Evolutionary conservation across 92 coral and sea anemone species (phyloP).

Genomic region (Paramuricea clavata): DNA sequence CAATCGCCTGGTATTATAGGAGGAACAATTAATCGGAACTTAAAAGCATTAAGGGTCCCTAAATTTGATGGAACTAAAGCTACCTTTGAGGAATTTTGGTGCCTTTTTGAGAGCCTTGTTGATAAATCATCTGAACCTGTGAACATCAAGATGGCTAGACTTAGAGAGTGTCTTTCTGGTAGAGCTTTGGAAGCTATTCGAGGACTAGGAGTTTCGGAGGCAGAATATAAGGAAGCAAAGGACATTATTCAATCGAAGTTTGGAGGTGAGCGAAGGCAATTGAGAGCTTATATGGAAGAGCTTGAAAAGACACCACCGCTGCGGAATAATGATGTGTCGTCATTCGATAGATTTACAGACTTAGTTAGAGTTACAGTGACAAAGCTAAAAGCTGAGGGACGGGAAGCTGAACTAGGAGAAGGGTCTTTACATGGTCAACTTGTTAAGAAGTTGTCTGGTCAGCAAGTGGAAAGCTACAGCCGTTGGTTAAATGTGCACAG

Average conservation of each 20-base stretch:
- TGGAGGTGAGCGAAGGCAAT: conserved; percentile 17
- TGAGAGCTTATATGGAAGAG: conserved; percentile 21
- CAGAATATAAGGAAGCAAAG: conserved; percentile 9
- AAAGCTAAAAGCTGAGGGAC: conserved; percentile 18
- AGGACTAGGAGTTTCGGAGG: conserved; percentile 21
- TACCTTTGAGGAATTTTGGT: conserved; percentile 13
- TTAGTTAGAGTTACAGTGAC: conserved; percentile 12
- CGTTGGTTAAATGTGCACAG: neutral
- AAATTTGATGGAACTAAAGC: conserved; percentile 21
- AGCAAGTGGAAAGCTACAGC: conserved; percentile 19
- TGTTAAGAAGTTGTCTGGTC: conserved; percentile 1
- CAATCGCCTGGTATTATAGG: neutral
- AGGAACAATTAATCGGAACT: neutral
- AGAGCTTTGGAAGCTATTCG: conserved; percentile 22
- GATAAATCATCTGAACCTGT: conserved; percentile 24
- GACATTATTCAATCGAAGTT: conserved; percentile 20
- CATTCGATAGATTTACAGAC: conserved; percentile 6
- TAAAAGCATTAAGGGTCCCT: conserved; percentile 19
- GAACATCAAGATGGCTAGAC: conserved; percentile 17
- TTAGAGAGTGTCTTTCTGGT: conserved; percentile 18
- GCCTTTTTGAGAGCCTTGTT: conserved; percentile 28
- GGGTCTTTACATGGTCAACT: conserved; percentile 16
- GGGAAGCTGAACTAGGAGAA: neutral
- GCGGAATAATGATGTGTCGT: neutral
- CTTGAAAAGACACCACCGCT: conserved; percentile 7